Percentiles rank a stretch among this genome's conserved stretches.
phyloP scores from a whole-genome alignment of 2,888 invertebrate species.

The Homarus gammarus region DNA sequence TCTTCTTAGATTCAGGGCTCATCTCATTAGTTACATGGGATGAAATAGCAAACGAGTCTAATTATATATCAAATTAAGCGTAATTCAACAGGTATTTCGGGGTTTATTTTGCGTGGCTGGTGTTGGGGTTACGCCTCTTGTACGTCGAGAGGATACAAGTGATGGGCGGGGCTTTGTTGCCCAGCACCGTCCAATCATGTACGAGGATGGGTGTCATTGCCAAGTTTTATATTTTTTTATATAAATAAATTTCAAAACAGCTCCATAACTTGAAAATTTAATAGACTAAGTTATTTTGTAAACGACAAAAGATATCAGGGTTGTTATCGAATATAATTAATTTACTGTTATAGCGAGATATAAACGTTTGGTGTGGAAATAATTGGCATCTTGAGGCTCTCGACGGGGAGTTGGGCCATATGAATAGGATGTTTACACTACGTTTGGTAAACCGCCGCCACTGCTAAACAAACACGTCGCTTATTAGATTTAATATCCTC shows the following conservation, averaged over 20 bases:
- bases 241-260: too few relatives aligned
- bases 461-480: constrained; percentile 44
- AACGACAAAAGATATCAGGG: too few relatives aligned
- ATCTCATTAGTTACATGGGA: constrained; percentile 60
- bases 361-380: too few relatives aligned
- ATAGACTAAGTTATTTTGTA: too few relatives aligned
- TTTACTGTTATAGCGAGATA: too few relatives aligned
- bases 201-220: not conserved
- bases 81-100: constrained; percentile 32
- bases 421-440: constrained; percentile 49
- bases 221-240: constrained; percentile 20
- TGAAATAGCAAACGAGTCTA: constrained; percentile 63
- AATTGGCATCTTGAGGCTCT: not conserved
- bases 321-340: too few relatives aligned
- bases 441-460: constrained; percentile 39
- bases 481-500: constrained; percentile 59
- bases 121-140: constrained; percentile 41
- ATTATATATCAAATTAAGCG: constrained; percentile 62
- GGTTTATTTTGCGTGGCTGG: constrained; percentile 32
- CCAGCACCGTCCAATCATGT: constrained; percentile 58
- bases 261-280: too few relatives aligned
- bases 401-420: not conserved
- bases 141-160: not conserved
- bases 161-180: constrained; percentile 55
- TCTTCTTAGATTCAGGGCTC: constrained; percentile 30